These are phyloP conservation scores for Phyllostomus hastatus DNA, from an alignment of 2,113 vertebrate species.

Conservation along the genomic window DNA sequence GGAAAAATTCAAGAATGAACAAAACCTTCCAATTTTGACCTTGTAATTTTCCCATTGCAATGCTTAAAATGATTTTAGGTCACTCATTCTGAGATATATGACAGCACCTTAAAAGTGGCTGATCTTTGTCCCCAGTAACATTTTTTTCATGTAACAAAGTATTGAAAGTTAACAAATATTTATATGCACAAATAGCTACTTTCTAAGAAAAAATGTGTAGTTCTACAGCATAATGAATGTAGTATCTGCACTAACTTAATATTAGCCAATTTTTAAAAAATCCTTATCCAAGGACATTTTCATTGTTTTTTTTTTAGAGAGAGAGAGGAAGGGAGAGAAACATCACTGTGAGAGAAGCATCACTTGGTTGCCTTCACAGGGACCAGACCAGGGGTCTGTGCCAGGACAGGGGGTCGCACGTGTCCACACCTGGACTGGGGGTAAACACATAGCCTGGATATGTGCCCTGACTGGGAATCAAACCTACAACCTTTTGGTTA, in stretches of 20 bases:
- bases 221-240: slow-evolving; percentile 94
- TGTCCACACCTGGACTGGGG: too few species aligned
- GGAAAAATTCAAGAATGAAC: slow-evolving; percentile 83
- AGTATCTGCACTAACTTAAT: slow-evolving; percentile 95
- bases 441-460: too few species aligned
- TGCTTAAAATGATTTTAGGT: slow-evolving; percentile 81
- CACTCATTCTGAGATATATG: slow-evolving; percentile 86
- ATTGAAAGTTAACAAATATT: slow-evolving; percentile 99
- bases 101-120: slow-evolving; percentile 90
- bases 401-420: too few species aligned
- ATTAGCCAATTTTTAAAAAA: slow-evolving; percentile 89
- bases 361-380: too few species aligned
- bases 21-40: slow-evolving; percentile 83
- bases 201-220: slow-evolving; percentile 95
- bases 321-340: too few species aligned
- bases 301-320: too few species aligned
- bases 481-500: too few species aligned
- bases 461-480: too few species aligned
- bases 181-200: slow-evolving; percentile 97
- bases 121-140: slow-evolving; percentile 89
- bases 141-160: slow-evolving; percentile 88
- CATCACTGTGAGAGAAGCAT: too few species aligned
- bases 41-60: slow-evolving; percentile 81
- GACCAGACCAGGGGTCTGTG: too few species aligned
- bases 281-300: too few species aligned